These are phyloP conservation scores for Microcaecilia unicolor DNA, from an alignment of 2,797 vertebrate species.

Conservation along the genomic window DNA sequence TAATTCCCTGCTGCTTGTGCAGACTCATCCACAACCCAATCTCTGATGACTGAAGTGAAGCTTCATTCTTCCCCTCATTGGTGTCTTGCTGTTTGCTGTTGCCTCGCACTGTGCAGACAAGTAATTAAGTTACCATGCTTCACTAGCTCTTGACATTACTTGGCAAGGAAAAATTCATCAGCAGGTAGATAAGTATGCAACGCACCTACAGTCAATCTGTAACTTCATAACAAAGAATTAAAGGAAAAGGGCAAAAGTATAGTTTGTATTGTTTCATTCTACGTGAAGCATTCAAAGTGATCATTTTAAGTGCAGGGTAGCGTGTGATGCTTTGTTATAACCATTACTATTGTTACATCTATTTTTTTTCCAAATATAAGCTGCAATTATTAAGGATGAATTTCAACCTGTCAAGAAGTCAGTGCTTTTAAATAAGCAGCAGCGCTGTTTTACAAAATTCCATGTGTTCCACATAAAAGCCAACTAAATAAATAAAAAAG, in stretches of 20 bases:
- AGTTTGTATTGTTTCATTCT: too few relatives aligned
- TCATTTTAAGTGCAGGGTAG: too few relatives aligned
- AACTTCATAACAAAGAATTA: constrained; percentile 26
- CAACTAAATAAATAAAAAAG: too few relatives aligned
- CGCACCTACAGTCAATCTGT: constrained; percentile 33
- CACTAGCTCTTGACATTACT: constrained; percentile 34
- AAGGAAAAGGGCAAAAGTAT: background rate
- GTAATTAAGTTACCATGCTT: constrained; percentile 52
- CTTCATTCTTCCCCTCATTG: constrained; percentile 30
- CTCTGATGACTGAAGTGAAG: constrained; percentile 38
- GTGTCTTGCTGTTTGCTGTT: constrained; percentile 39
- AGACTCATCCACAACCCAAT: constrained; percentile 39
- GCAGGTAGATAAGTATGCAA: constrained; percentile 44
- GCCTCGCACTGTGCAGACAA: constrained; percentile 38
- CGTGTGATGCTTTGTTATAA: too few relatives aligned
- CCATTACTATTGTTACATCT: too few relatives aligned
- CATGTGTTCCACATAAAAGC: too few relatives aligned
- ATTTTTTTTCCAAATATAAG: too few relatives aligned
- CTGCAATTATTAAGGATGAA: too few relatives aligned
- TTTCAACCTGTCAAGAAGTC: too few relatives aligned
- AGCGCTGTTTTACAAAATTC: too few relatives aligned
- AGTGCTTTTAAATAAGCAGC: too few relatives aligned
- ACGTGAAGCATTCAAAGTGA: too few relatives aligned
- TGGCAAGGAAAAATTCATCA: constrained; percentile 34
- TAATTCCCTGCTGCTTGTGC: constrained; percentile 25